Percentiles rank a stretch among this genome's conserved stretches.
Conservation (phyloP, 1,140 invertebrate species). For the Samia ricini region DNA sequence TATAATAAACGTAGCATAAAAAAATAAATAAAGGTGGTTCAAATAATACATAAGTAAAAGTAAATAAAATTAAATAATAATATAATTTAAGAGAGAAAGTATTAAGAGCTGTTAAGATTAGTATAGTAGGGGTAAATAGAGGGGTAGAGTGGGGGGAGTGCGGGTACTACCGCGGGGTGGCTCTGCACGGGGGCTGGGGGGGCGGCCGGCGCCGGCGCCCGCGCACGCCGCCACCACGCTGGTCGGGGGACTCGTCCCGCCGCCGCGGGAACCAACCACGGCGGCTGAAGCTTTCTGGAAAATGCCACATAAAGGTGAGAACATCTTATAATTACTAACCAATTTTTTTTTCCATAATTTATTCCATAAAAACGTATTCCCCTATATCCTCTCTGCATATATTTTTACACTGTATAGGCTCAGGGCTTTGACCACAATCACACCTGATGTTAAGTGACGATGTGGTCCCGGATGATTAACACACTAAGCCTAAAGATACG, state of each 20-base stretch:
- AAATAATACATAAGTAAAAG: not conserved
- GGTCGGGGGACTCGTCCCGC: constrained; percentile 73
- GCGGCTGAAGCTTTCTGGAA: constrained; percentile 83
- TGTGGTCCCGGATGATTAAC: too few relatives aligned
- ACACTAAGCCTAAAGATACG: too few relatives aligned
- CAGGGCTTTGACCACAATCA: too few relatives aligned
- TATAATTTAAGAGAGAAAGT: not conserved
- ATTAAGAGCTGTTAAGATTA: not conserved
- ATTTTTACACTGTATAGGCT: too few relatives aligned
- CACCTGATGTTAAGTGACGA: too few relatives aligned
- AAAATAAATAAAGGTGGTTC: not conserved
- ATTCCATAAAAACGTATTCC: too few relatives aligned
- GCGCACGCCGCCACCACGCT: constrained; percentile 78
- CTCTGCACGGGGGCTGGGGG: constrained; percentile 65
- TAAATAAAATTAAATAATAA: not conserved
- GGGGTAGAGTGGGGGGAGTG: constrained; percentile 16
- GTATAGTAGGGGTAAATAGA: not conserved
- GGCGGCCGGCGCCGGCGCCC: constrained; percentile 72
- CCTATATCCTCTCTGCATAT: too few relatives aligned
- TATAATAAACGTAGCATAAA: not conserved
- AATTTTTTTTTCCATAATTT: too few relatives aligned
- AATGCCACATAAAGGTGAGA: constrained; percentile 84
- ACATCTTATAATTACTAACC: too few relatives aligned
- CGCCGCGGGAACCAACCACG: constrained; percentile 79
- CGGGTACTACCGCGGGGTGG: constrained; percentile 45